These are phyloP conservation scores for Sinotaia quadrata DNA, from an alignment of 2,888 invertebrate genomes.

Conservation along the genomic window DNA sequence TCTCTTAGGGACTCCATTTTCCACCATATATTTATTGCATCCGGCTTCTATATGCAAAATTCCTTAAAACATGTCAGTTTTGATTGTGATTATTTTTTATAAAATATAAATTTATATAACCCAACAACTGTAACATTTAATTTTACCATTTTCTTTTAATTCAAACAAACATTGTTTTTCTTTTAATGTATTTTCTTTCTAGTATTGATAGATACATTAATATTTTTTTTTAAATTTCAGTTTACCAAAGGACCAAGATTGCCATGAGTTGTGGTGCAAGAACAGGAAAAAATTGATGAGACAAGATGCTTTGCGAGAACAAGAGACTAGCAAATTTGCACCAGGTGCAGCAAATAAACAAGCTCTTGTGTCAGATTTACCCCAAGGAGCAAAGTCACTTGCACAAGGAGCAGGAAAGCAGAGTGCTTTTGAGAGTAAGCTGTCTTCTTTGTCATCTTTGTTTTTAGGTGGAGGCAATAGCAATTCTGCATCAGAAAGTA, in stretches of 20 bases:
- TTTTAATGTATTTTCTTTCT: too few species aligned
- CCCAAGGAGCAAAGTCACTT: not conserved
- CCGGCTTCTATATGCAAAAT: too few species aligned
- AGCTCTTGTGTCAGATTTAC: not conserved
- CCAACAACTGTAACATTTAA: too few species aligned
- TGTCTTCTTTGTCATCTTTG: not conserved
- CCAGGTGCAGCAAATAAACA: not conserved
- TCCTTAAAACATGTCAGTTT: too few species aligned
- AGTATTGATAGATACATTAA: too few species aligned
- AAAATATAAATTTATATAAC: too few species aligned
- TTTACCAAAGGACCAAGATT: slow-evolving; percentile 96
- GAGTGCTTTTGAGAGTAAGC: not conserved
- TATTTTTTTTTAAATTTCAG: slow-evolving; percentile 52
- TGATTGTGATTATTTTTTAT: too few species aligned
- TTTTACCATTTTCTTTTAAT: too few species aligned
- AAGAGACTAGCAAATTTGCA: slow-evolving; percentile 4
- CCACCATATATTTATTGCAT: too few species aligned
- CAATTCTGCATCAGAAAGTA: not conserved
- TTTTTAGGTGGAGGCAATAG: not conserved
- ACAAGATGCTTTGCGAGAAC: slow-evolving; percentile 40
- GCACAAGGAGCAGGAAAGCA: not conserved
- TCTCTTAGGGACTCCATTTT: too few species aligned
- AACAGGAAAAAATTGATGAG: slow-evolving; percentile 79
- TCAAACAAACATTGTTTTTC: too few species aligned
- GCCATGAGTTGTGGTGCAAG: slow-evolving; percentile 99